A percentile compares a stretch with the other conserved stretches of the same genome.
Evolutionary conservation across 2,888 invertebrate species (phyloP).

Genomic region (Cantharis flavilabris): DNA sequence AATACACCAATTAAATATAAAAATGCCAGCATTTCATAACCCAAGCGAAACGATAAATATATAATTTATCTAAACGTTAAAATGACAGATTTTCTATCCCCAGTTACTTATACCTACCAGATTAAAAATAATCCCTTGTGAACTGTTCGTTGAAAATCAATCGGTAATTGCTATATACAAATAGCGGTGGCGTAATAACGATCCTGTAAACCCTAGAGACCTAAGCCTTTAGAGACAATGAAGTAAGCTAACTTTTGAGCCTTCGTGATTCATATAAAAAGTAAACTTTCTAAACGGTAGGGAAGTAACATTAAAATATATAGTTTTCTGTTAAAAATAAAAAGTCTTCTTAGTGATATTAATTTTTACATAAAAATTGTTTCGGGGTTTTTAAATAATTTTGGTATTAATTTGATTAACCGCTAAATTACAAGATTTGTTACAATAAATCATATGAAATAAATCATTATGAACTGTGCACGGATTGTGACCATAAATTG

Average conservation of each 20-base stretch:
- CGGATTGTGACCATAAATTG: too few relatives aligned
- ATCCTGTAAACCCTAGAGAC: background rate
- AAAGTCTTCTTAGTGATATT: background rate
- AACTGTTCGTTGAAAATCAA: background rate
- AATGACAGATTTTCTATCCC: background rate
- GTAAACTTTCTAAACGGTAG: background rate
- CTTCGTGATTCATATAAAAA: background rate
- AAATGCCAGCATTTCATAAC: background rate
- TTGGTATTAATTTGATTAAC: too few relatives aligned
- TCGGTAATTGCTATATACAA: background rate
- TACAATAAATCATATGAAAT: too few relatives aligned
- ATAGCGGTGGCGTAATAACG: background rate
- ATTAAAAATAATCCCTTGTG: background rate
- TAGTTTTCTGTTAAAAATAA: background rate
- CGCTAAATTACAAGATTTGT: too few relatives aligned
- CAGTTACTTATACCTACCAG: background rate
- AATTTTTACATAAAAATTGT: too few relatives aligned
- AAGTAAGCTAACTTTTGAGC: background rate
- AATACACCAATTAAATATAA: too few relatives aligned
- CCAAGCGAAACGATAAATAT: background rate
- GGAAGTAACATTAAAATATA: background rate
- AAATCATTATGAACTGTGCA: too few relatives aligned
- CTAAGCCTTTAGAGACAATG: background rate
- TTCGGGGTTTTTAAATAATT: too few relatives aligned
- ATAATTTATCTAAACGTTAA: background rate